phyloP scores from a whole-genome alignment of 2,888 invertebrate genomes.

The Pammene aurita region DNA sequence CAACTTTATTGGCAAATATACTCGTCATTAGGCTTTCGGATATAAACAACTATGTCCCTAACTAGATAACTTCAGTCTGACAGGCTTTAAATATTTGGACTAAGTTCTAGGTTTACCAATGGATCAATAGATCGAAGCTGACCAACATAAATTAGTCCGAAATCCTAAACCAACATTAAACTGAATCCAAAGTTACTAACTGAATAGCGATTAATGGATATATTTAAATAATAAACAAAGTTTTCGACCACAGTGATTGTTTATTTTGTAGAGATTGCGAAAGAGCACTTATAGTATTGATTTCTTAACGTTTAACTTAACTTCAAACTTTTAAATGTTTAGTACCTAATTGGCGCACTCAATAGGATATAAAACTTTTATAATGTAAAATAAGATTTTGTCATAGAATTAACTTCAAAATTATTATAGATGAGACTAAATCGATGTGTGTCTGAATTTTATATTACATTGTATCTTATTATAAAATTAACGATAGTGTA shows the following conservation, averaged over 20 bases:
- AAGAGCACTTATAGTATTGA: not conserved
- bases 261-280: not conserved
- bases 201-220: conserved; percentile 3
- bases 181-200: conserved; percentile 1
- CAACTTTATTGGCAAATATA: too few species aligned
- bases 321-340: too few species aligned
- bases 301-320: not conserved
- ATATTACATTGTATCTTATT: too few species aligned
- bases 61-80: not conserved
- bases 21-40: too few species aligned
- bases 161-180: conserved; percentile 16
- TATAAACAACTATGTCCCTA: too few species aligned
- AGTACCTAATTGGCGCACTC: too few species aligned
- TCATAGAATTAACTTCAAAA: too few species aligned
- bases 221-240: conserved; percentile 14
- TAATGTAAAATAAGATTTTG: too few species aligned
- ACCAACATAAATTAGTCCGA: conserved; percentile 6
- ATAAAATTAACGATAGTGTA: too few species aligned
- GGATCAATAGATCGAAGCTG: conserved; percentile 11
- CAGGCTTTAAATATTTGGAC: not conserved
- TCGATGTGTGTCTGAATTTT: too few species aligned
- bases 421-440: too few species aligned
- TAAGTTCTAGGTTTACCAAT: conserved; percentile 2
- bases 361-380: not conserved
- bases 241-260: not conserved